Evolutionary conservation across 2,888 invertebrate species (phyloP), one percentile per base, ranked within the genome.

Genomic region (Pachliopta kotzebuea): DNA sequence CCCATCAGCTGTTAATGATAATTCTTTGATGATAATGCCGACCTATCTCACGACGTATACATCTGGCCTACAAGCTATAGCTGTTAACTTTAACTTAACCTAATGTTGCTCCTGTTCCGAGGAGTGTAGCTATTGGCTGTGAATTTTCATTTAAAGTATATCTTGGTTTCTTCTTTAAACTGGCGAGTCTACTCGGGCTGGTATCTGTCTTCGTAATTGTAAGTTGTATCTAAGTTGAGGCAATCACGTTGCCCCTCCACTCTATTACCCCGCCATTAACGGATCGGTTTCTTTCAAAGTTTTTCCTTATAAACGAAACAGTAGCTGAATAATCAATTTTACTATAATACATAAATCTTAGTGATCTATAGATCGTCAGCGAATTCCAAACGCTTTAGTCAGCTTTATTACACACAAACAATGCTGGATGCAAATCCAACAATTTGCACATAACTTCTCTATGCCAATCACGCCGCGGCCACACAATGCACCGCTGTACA

Each of bases 361-460:
- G 58, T 65, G 66, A 68, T 66, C 57, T 64, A 66, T 63, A 69
- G 64, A 61, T 66, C 66, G 62, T 63, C 62, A 59, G 66, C 53
- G 60, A 70, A 73, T 73, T 70, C 74, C 72, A 56, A 49, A 50
- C 42, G 60, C 53, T 68, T 74, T 72, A 75, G 66, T 75, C 73
- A 75, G 67, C 65, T 68, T 60, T 68, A 63, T 69, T 65, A 69
- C 68, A 60, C 62, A 68, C 69, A 70, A 62, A 74, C 74, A 74
- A 71, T 71, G 72, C 64, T 69, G 64, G 68, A 74, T 75, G 74
- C 72, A 72, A 74, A 74, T 73, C 65, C 67, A 64, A 70, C 71
- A 71, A 70, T 72, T 72, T 70, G 69, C 70, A 70, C 69, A 67
- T 61, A 63, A 67, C 68, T 70, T 71, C 71, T 61, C 69, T 69